These are phyloP conservation scores for Tolmerus cingulatus DNA, from an alignment of 2,888 invertebrate species.

Conservation along the genomic window DNA sequence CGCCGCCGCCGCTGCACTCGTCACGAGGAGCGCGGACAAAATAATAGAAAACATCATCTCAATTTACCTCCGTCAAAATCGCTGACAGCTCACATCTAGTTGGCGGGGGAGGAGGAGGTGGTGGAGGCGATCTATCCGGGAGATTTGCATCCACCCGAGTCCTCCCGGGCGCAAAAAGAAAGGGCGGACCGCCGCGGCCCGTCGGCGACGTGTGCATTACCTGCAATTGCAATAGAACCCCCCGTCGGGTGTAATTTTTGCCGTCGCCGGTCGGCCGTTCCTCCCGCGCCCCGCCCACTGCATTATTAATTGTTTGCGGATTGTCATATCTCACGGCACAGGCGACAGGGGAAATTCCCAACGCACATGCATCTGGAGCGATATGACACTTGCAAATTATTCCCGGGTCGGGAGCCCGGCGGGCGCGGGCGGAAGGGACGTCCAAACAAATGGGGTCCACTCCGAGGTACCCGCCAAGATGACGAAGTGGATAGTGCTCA, in stretches of 20 bases:
- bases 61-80: slow-evolving; percentile 20
- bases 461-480: background rate
- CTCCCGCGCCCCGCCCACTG: background rate
- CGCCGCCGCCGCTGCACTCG: background rate
- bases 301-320: slow-evolving; percentile 35
- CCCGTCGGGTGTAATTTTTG: background rate
- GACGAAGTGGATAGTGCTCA: background rate
- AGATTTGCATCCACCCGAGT: slow-evolving; percentile 4
- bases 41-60: slow-evolving; percentile 4
- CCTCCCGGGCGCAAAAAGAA: background rate
- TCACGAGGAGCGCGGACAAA: background rate
- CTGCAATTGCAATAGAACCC: slow-evolving; percentile 13
- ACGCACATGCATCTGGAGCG: slow-evolving; percentile 11
- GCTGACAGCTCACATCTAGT: slow-evolving; percentile 24
- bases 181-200: background rate
- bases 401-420: background rate
- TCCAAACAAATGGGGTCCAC: background rate
- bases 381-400: slow-evolving; percentile 31
- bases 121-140: background rate
- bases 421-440: background rate
- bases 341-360: background rate
- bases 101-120: background rate
- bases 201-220: background rate
- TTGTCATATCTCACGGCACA: slow-evolving; percentile 36
- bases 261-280: background rate